phyloP scores from a whole-genome alignment of 2,888 invertebrate genomes.

The Rhagophthalmus giganteus region DNA sequence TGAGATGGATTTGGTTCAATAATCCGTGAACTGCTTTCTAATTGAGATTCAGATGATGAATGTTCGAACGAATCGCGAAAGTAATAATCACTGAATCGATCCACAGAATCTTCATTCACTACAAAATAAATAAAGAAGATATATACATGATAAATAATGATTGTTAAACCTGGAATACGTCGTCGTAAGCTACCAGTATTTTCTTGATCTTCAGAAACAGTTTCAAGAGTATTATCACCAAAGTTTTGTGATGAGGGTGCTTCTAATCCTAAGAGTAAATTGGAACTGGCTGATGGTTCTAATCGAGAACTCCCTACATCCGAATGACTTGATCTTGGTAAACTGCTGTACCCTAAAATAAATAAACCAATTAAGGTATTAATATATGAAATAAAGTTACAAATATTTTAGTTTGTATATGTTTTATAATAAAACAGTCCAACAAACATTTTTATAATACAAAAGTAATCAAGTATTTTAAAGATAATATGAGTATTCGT shows the following conservation, averaged over 20 bases:
- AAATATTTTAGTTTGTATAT: too few relatives aligned
- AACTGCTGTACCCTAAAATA: slow-evolving; percentile 77
- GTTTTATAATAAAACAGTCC: too few relatives aligned
- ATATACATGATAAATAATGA: background rate
- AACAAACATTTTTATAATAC: too few relatives aligned
- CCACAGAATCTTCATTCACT: slow-evolving; percentile 55
- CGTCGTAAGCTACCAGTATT: slow-evolving; percentile 50
- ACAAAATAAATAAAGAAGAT: slow-evolving; percentile 31
- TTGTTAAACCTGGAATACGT: slow-evolving; percentile 47
- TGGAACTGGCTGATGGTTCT: slow-evolving; percentile 52
- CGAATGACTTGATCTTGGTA: slow-evolving; percentile 82
- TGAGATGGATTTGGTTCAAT: slow-evolving; percentile 53
- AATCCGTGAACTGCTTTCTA: slow-evolving; percentile 53
- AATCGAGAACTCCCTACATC: slow-evolving; percentile 58
- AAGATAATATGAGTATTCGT: too few relatives aligned
- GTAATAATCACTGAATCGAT: slow-evolving; percentile 66
- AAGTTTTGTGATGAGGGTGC: slow-evolving; percentile 47
- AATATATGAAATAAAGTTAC: too few relatives aligned
- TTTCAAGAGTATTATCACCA: slow-evolving; percentile 62
- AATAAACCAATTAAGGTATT: too few relatives aligned
- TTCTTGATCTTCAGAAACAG: slow-evolving; percentile 72
- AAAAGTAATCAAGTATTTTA: too few relatives aligned
- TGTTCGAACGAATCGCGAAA: slow-evolving; percentile 77
- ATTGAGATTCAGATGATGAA: slow-evolving; percentile 77
- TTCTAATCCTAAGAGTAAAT: slow-evolving; percentile 51